These are phyloP conservation scores for Chrysolina haemoptera DNA, from an alignment of 2,888 invertebrate genomes.

Conservation along the genomic window DNA sequence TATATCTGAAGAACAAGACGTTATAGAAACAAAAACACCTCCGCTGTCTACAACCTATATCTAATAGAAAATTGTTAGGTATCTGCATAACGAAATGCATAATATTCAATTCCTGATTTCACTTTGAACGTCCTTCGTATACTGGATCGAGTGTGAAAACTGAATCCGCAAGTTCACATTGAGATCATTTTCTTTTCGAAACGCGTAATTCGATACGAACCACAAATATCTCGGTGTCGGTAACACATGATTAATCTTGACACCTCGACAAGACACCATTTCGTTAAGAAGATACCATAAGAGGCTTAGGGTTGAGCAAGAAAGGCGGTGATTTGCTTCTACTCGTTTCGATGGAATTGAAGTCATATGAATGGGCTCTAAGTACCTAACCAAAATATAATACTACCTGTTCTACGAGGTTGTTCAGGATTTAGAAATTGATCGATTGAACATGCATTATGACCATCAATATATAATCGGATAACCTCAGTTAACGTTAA, in stretches of 20 bases:
- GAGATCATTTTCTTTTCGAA: slow-evolving; percentile 58
- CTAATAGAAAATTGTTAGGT: too few species aligned
- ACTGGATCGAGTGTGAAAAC: neutral
- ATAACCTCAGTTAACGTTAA: too few species aligned
- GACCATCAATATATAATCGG: too few species aligned
- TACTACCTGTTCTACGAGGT: neutral
- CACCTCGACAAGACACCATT: slow-evolving; percentile 52
- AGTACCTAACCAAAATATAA: neutral
- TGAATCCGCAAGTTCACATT: slow-evolving; percentile 48
- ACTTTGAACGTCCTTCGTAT: neutral
- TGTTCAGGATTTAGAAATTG: too few species aligned
- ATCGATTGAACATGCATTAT: too few species aligned
- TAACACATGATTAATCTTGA: slow-evolving; percentile 61
- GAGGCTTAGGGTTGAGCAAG: slow-evolving; percentile 18
- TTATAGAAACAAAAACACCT: too few species aligned
- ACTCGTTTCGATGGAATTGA: neutral
- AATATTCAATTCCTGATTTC: too few species aligned
- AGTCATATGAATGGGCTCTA: neutral
- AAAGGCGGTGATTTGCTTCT: slow-evolving; percentile 11
- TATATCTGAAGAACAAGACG: too few species aligned
- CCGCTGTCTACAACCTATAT: too few species aligned
- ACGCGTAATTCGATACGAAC: slow-evolving; percentile 56
- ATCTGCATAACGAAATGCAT: too few species aligned
- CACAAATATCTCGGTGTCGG: slow-evolving; percentile 55
- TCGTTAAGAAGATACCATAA: slow-evolving; percentile 25